Evolutionary conservation across 1,140 invertebrate genomes (phyloP).

Genomic region (Drosophila novamexicana): DNA sequence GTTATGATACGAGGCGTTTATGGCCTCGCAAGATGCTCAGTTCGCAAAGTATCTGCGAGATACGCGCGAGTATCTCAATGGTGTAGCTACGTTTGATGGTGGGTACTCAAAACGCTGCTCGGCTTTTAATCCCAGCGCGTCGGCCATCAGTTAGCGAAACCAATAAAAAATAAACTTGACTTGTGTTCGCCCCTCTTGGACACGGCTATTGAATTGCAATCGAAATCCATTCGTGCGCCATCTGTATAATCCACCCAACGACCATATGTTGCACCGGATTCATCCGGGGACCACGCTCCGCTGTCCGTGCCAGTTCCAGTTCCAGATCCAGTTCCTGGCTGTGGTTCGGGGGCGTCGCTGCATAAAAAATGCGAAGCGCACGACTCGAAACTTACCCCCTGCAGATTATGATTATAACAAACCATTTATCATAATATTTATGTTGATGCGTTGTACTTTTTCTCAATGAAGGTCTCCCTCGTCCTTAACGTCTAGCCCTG

Average conservation of each 20-base stretch:
- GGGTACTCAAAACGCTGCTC: conserved; percentile 23
- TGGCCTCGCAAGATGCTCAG: conserved; percentile 56
- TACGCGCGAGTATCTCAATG: conserved; percentile 20
- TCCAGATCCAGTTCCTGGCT: conserved; percentile 10
- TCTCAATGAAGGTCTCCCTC: conserved; percentile 78
- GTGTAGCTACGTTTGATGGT: background rate
- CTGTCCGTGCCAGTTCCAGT: conserved; percentile 13
- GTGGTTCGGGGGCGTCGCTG: conserved; percentile 39
- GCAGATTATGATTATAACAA: conserved; percentile 84
- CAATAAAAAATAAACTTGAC: conserved; percentile 73
- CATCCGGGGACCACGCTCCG: conserved; percentile 3
- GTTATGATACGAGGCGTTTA: conserved; percentile 66
- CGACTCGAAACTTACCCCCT: conserved; percentile 83
- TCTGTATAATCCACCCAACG: conserved; percentile 78
- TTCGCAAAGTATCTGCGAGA: conserved; percentile 58
- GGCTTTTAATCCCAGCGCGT: conserved; percentile 35
- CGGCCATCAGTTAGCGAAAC: conserved; percentile 55
- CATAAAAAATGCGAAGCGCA: conserved; percentile 80
- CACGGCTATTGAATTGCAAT: conserved; percentile 69
- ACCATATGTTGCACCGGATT: conserved; percentile 82
- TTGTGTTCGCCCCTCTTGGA: conserved; percentile 29
- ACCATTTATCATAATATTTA: conserved; percentile 85
- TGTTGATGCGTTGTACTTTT: conserved; percentile 84
- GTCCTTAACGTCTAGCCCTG: conserved; percentile 2
- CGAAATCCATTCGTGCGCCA: conserved; percentile 63